Percentiles rank a stretch among this genome's conserved stretches.
Evolutionary conservation across 2,113 vertebrate species (phyloP).

Genomic region (Dunckerocampus dactyliophorus): DNA sequence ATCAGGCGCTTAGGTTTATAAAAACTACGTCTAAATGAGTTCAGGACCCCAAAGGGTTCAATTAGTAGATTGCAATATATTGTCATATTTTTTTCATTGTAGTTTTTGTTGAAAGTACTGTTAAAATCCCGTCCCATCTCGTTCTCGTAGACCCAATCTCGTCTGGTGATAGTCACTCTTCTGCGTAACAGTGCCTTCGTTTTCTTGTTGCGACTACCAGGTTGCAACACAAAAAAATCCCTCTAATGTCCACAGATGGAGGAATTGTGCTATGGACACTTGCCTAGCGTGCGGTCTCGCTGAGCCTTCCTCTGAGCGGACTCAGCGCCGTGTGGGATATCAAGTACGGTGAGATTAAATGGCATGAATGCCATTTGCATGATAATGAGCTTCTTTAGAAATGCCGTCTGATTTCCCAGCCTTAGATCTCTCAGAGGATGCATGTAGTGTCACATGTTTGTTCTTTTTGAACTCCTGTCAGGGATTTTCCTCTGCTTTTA

Average conservation of each 20-base stretch:
- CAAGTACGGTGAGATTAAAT: slow-evolving; percentile 67
- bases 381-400: slow-evolving; percentile 69
- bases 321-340: slow-evolving; percentile 67
- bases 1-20: no score
- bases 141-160: no score
- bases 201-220: slow-evolving; percentile 37
- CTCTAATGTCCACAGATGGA: slow-evolving; percentile 66
- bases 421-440: slow-evolving; percentile 60
- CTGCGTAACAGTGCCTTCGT: slow-evolving; percentile 26
- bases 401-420: slow-evolving; percentile 61
- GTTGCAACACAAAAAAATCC: slow-evolving; percentile 8
- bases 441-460: slow-evolving; percentile 49
- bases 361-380: slow-evolving; percentile 70
- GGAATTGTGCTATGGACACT: slow-evolving; percentile 68
- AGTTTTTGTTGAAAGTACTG: no score
- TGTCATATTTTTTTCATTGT: no score
- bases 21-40: no score
- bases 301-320: slow-evolving; percentile 58
- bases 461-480: slow-evolving; percentile 61
- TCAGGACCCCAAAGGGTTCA: no score
- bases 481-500: slow-evolving; percentile 40
- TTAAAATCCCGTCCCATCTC: no score
- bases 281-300: slow-evolving; percentile 59
- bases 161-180: slow-evolving; percentile 34
- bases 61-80: no score